These are phyloP conservation scores for Drosophila pegasa DNA, from an alignment of 2,888 invertebrate genomes.

Conservation along the genomic window DNA sequence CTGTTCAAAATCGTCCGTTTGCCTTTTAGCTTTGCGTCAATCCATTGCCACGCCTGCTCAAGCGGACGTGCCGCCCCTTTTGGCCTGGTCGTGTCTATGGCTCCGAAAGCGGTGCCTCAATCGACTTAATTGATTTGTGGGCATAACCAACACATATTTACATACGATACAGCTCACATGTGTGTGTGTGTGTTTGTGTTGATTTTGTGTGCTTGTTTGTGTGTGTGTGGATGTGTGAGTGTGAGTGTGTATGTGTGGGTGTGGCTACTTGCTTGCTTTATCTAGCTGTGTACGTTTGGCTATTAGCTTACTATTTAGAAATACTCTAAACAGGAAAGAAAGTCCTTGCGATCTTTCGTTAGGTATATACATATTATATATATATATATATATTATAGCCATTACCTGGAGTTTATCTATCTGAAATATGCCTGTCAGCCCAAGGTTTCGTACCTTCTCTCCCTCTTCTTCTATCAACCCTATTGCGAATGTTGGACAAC, in stretches of 20 bases:
- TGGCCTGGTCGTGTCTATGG: conserved; percentile 23
- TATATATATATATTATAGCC: not conserved
- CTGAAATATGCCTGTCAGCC: too few relatives aligned
- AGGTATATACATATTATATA: not conserved
- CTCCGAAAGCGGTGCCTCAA: conserved; percentile 69
- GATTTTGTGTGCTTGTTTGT: conserved; percentile 45
- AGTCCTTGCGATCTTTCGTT: not conserved
- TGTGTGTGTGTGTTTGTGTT: conserved; percentile 55
- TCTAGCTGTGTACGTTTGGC: conserved; percentile 47
- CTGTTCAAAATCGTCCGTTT: conserved; percentile 37
- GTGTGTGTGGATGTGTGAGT: conserved; percentile 24
- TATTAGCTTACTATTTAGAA: conserved; percentile 65
- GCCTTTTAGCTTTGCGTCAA: conserved; percentile 45
- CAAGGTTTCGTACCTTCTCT: too few relatives aligned
- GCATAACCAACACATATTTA: conserved; percentile 78
- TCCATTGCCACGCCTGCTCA: not conserved
- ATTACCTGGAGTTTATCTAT: too few relatives aligned
- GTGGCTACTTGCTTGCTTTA: conserved; percentile 45
- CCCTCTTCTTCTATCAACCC: too few relatives aligned
- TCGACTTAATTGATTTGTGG: conserved; percentile 83
- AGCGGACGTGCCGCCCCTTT: not conserved
- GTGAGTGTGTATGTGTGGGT: conserved; percentile 25
- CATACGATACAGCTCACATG: conserved; percentile 38
- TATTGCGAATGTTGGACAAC: too few relatives aligned
- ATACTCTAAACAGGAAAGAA: conserved; percentile 19